Conservation (phyloP, 2,797 vertebrate species). For the Gymnocypris eckloni region DNA sequence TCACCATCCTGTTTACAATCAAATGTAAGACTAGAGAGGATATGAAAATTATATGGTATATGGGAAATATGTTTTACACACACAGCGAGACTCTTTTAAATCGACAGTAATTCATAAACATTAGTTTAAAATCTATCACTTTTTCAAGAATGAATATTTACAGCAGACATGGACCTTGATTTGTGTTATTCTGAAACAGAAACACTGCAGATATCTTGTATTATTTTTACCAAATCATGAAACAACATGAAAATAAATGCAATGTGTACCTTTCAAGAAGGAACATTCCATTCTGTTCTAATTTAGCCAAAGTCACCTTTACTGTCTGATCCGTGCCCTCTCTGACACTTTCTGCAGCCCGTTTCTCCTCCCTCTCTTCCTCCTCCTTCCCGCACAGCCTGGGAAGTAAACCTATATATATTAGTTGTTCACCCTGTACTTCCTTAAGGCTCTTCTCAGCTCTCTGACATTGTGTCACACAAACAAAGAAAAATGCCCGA, state of each 20-base stretch:
- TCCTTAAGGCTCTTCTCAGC: conserved; percentile 13
- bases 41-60: not conserved
- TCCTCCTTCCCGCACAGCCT: conserved; percentile 44
- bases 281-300: conserved; percentile 42
- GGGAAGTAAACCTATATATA: conserved; percentile 49
- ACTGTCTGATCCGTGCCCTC: conserved; percentile 47
- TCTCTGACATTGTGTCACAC: conserved; percentile 26
- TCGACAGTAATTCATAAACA: not conserved
- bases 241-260: not conserved
- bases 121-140: not conserved
- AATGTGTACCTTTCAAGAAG: not conserved
- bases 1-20: not conserved
- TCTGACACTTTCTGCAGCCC: not conserved
- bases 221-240: not conserved
- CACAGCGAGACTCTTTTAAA: not conserved
- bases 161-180: not conserved
- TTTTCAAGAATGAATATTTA: not conserved
- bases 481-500: conserved; percentile 51
- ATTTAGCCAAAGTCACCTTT: conserved; percentile 67
- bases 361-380: conserved; percentile 22
- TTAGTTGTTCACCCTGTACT: conserved; percentile 5
- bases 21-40: not conserved
- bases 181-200: not conserved
- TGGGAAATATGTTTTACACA: not conserved
- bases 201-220: not conserved